phyloP scores from a whole-genome alignment of 2,888 invertebrate genomes.

The Unio delphinus region DNA sequence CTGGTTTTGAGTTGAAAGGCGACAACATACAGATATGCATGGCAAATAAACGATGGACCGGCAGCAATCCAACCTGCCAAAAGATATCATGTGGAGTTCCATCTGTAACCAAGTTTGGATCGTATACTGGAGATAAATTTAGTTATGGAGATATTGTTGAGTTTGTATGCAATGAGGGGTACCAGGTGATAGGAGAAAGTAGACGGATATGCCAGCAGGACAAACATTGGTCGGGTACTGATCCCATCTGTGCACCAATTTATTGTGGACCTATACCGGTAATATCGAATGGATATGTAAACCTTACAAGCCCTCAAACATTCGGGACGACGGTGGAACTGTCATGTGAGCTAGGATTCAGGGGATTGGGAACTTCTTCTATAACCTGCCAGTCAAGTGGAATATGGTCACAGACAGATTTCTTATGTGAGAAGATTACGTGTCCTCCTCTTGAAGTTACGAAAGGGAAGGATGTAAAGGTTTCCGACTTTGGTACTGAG shows the following conservation, averaged over 20 bases:
- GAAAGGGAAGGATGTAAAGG: slow-evolving; percentile 20
- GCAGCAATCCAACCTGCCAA: slow-evolving; percentile 38
- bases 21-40: slow-evolving; percentile 44
- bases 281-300: slow-evolving; percentile 15
- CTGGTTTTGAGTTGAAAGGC: slow-evolving; percentile 52
- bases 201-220: slow-evolving; percentile 48
- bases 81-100: slow-evolving; percentile 39
- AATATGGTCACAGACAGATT: slow-evolving; percentile 60
- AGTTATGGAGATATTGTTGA: slow-evolving; percentile 39
- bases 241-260: slow-evolving; percentile 33
- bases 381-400: slow-evolving; percentile 60
- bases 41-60: slow-evolving; percentile 48
- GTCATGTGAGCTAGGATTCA: slow-evolving; percentile 39
- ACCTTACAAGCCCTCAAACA: slow-evolving; percentile 17
- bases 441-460: slow-evolving; percentile 41
- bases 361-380: slow-evolving; percentile 25
- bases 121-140: slow-evolving; percentile 19
- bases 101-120: slow-evolving; percentile 29
- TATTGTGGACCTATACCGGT: slow-evolving; percentile 30
- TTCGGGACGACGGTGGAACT: slow-evolving; percentile 27
- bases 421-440: slow-evolving; percentile 53
- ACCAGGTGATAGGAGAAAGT: slow-evolving; percentile 33
- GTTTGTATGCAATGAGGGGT: slow-evolving; percentile 55
- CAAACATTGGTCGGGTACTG: slow-evolving; percentile 43
- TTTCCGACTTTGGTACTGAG: slow-evolving; percentile 23